phyloP scores from a whole-genome alignment of 2,113 vertebrate species.

The Zosterops hypoxanthus region DNA sequence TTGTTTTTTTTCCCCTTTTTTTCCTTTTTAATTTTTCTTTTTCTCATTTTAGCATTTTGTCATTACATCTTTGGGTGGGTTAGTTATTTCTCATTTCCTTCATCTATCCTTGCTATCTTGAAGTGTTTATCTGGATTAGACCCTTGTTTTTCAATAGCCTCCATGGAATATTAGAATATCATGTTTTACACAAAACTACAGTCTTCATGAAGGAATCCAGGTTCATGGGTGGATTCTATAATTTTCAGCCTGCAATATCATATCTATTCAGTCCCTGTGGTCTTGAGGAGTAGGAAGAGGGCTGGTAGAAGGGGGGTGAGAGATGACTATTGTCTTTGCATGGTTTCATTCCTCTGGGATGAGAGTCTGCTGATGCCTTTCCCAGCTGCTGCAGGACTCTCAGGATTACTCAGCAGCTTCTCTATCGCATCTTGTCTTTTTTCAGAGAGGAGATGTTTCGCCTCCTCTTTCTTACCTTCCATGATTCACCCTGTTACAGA shows the following conservation, averaged over 20 bases:
- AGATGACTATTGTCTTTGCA: background rate
- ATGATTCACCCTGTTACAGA: background rate
- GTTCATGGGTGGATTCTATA: background rate
- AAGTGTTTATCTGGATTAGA: background rate
- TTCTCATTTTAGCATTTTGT: background rate
- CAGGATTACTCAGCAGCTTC: background rate
- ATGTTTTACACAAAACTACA: background rate
- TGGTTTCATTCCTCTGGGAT: background rate
- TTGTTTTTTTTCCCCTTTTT: accelerated
- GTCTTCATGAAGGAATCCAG: background rate
- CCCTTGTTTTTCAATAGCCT: background rate
- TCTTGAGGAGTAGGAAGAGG: background rate
- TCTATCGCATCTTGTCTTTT: background rate
- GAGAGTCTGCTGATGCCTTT: background rate
- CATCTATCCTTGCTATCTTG: background rate
- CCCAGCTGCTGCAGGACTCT: background rate
- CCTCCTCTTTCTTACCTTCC: background rate
- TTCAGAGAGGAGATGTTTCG: background rate
- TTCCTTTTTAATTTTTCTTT: accelerated
- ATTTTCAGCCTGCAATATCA: background rate
- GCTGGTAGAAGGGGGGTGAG: background rate
- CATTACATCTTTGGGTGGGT: background rate
- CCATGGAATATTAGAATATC: background rate
- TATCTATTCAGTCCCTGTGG: background rate
- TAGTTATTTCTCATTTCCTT: background rate